Evolutionary conservation across 1,140 invertebrate species (phyloP), one percentile per base, ranked within the genome.

Genomic region (Drosophila pandora): DNA sequence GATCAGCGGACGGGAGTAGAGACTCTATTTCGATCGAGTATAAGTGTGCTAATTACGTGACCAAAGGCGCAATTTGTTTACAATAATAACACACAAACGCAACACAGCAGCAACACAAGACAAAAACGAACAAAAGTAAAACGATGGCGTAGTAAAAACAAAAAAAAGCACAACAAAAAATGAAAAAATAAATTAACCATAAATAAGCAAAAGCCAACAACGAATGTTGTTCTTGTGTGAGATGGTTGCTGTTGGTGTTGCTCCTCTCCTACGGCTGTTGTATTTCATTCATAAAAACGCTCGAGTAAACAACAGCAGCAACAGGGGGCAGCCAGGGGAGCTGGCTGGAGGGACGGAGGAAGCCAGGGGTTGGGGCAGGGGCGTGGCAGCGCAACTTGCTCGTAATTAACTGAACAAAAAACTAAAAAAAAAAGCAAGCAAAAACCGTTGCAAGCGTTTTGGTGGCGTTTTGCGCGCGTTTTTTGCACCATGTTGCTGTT

Each of bases 21-120:
- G 22, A 21, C 34, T 68, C n/a, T 21, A n/a, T 37, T 69, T 49
- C 34, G 58, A 53, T 62, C 70, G 70, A 77, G 69, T 80, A 74
- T 80, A 84, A 84, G 81, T 84, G 81, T 85, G 82, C 82, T 85
- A 85, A 85, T 85, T 85, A 85, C 82, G 82, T 87, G 82, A 78
- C 73, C 82, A 87, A 82, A 85, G 82, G 74, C 82, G 78, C 74
- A 85, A 58, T 75, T 87, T 85, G 82, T 85, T 87, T 87, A 87
- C 75, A 81, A 61, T 73, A 73, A 74, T 64, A 64, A 56, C 37
- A 73, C 43, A 72, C 43, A 72, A 72, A 53, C 34, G 47, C 7
- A 57, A 34, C 30, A 32, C 12, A 55, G 23, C 45, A 52, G 45
- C n/a, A 32, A 32, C 6, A 32, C 30, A 34, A 34, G 3, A 34